Evolutionary conservation across 2,888 invertebrate species (phyloP), one percentile per base, ranked within the genome.

Genomic region (Andricus quercusramuli): DNA sequence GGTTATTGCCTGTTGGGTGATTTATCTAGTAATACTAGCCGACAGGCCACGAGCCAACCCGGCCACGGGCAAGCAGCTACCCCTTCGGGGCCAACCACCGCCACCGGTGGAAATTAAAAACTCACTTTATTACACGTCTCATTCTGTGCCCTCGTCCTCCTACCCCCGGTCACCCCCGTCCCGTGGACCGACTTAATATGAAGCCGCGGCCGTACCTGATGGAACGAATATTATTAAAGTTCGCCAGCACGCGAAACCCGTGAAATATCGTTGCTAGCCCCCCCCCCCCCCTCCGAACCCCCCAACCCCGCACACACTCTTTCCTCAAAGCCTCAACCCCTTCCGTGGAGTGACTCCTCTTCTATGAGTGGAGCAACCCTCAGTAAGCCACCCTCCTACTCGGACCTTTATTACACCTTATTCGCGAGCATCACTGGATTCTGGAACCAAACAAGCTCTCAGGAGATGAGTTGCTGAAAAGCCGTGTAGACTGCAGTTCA

Each of bases 41-140:
- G 92, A 92, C 92, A 91, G 92, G 90, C 91, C 89, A 89, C 89
- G 89, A 88, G 88, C 86, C 85, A 83, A 80, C 85, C 85, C 85
- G 76, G 88, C 84, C 86, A 86, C 87, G 86, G 85, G 87, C 86
- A 85, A 85, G 85, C 74, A 74, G 70, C 86, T 87, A 86, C 87
- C 89, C 87, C 86, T 87, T 87, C 87, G 85, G 86, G 87, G 88
- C 87, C 88, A 87, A 88, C 88, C 87, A 83, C 89, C 88, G 89
- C 87, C 89, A 88, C 88, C 89, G 89, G 88, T 92, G 92, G 89
- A 92, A 92, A 92, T 92, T 92, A 92, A 92, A 92, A 92, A 92
- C 92, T 92, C 92, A 91, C 92, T 92, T 92, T 92, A 92, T 92
- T 92, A 92, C 92, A 92, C 91, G 92, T 92, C 91, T 92, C 92